Percentiles rank a stretch among this genome's conserved stretches.
Conservation (phyloP, 2,888 invertebrate species). For the Chelonus formosanus region DNA sequence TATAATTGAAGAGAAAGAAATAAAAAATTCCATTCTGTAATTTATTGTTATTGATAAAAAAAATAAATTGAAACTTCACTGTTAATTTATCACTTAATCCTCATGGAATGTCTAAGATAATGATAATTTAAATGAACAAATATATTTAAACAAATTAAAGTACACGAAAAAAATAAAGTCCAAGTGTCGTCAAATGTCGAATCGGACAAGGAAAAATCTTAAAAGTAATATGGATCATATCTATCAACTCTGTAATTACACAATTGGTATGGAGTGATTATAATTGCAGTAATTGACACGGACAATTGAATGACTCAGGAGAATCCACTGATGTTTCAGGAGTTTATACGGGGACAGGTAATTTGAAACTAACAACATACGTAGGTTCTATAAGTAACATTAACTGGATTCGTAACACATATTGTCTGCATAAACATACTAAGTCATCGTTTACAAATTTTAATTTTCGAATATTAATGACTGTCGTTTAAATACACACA, state of each 20-base stretch:
- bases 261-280: not conserved
- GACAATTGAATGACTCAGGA: slow-evolving; percentile 20
- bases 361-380: slow-evolving; percentile 27
- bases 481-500: too few species aligned
- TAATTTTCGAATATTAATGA: too few species aligned
- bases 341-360: slow-evolving; percentile 21
- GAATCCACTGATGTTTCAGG: slow-evolving; percentile 11
- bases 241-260: slow-evolving; percentile 4
- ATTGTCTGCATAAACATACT: slow-evolving; percentile 6
- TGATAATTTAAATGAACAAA: not conserved
- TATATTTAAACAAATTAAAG: not conserved
- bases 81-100: not conserved
- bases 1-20: too few species aligned
- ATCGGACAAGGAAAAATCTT: slow-evolving; percentile 7
- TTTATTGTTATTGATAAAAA: too few species aligned
- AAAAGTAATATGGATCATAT: slow-evolving; percentile 1
- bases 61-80: too few species aligned
- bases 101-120: not conserved
- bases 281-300: slow-evolving; percentile 12
- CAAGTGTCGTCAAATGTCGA: not conserved
- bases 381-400: slow-evolving; percentile 18
- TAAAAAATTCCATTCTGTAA: too few species aligned
- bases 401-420: slow-evolving; percentile 24
- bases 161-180: not conserved
- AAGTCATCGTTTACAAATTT: not conserved